Conservation (phyloP, 2,797 vertebrate species). For the Protosalanx chinensis region DNA sequence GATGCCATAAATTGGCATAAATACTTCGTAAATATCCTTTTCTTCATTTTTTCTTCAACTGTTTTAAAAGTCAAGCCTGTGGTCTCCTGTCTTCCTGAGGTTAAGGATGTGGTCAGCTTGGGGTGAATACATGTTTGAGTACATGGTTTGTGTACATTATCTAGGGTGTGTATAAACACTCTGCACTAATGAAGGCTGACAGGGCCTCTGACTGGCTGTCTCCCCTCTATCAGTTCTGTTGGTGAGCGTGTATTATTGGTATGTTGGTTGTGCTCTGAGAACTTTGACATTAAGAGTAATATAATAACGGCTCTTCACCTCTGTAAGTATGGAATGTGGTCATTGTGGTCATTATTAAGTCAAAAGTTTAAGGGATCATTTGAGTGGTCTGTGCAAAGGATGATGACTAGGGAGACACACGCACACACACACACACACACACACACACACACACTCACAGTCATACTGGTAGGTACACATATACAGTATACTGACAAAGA, state of each 20-base stretch:
- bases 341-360: constrained; percentile 19
- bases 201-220: not conserved
- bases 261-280: not conserved
- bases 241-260: not conserved
- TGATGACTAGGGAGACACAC: not conserved
- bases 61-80: not conserved
- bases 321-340: constrained; percentile 11
- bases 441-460: not conserved
- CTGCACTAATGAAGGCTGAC: not conserved
- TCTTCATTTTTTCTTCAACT: not conserved
- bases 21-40: not conserved
- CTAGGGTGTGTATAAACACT: not conserved
- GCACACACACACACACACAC: not conserved
- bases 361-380: not conserved
- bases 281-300: not conserved
- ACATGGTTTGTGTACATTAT: constrained; percentile 4
- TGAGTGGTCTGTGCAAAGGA: not conserved
- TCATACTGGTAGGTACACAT: not conserved
- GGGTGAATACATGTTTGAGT: constrained; percentile 11
- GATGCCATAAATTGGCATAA: too few relatives aligned
- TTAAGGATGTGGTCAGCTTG: not conserved
- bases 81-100: not conserved
- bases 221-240: too few relatives aligned
- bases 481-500: not conserved
- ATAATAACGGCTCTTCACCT: constrained; percentile 9